Conservation (phyloP, 2,888 invertebrate genomes). For the Patella depressa region DNA sequence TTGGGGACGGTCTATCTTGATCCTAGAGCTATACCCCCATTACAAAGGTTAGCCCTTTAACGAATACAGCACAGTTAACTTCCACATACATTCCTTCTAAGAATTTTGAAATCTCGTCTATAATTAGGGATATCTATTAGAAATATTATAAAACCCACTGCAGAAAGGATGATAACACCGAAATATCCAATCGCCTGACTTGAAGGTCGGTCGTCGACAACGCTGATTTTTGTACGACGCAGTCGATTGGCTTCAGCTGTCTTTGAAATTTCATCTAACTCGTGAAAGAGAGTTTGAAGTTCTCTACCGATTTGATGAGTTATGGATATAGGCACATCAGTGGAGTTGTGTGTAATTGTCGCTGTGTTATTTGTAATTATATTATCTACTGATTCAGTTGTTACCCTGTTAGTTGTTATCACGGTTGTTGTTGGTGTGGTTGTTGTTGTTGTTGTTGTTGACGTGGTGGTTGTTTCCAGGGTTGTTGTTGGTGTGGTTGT, state of each 20-base stretch:
- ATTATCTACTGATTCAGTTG: no score
- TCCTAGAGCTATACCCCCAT: no score
- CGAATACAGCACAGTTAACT: no score
- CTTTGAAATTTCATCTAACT: neutral
- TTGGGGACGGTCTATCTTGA: no score
- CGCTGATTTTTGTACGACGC: neutral
- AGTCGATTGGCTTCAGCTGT: neutral
- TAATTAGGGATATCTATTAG: neutral
- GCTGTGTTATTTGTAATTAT: no score
- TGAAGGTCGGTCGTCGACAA: neutral
- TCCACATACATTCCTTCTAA: neutral
- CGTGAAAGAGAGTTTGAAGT: neutral
- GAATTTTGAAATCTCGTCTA: neutral
- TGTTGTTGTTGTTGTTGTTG: neutral
- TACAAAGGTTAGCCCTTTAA: no score
- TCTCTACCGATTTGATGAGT: neutral
- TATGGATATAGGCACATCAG: no score
- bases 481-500: neutral
- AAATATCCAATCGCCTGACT: neutral
- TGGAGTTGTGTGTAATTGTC: no score
- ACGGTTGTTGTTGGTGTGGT: neutral
- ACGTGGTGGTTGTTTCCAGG: neutral
- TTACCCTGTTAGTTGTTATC: neutral
- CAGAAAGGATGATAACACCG: neutral
- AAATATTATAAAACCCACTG: neutral